phyloP scores from a whole-genome alignment of 2,888 invertebrate species.

The Drosophila neonasuta region DNA sequence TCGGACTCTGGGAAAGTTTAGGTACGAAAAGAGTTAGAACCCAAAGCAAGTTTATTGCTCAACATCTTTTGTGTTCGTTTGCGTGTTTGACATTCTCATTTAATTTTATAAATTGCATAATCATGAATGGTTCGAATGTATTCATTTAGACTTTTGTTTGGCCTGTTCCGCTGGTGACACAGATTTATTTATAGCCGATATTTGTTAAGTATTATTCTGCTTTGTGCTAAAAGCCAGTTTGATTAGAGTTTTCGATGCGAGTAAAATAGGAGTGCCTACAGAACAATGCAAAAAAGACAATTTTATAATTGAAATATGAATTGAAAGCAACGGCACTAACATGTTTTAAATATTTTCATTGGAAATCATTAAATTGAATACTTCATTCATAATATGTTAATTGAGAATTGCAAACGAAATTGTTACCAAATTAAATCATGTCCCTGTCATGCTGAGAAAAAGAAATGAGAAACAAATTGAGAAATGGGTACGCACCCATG shows the following conservation, averaged over 20 bases:
- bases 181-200: slow-evolving; percentile 67
- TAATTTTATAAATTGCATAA: slow-evolving; percentile 71
- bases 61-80: slow-evolving; percentile 39
- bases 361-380: slow-evolving; percentile 35
- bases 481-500: slow-evolving; percentile 34
- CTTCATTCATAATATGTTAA: slow-evolving; percentile 23
- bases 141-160: slow-evolving; percentile 44
- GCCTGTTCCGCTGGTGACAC: slow-evolving; percentile 56
- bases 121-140: slow-evolving; percentile 57
- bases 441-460: slow-evolving; percentile 36
- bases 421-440: slow-evolving; percentile 18
- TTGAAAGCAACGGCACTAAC: slow-evolving; percentile 9
- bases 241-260: slow-evolving; percentile 9
- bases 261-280: slow-evolving; percentile 58
- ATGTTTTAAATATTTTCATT: slow-evolving; percentile 6
- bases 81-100: slow-evolving; percentile 71
- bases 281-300: slow-evolving; percentile 17
- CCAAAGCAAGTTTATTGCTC: slow-evolving; percentile 30
- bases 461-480: slow-evolving; percentile 35
- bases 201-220: slow-evolving; percentile 49
- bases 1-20: slow-evolving; percentile 53
- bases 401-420: slow-evolving; percentile 25
- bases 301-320: slow-evolving; percentile 21
- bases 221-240: slow-evolving; percentile 50
- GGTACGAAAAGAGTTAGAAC: slow-evolving; percentile 36